Base-by-base conservation (phyloP, 2,797 vertebrate species). In the Vireo griseus region DNA sequence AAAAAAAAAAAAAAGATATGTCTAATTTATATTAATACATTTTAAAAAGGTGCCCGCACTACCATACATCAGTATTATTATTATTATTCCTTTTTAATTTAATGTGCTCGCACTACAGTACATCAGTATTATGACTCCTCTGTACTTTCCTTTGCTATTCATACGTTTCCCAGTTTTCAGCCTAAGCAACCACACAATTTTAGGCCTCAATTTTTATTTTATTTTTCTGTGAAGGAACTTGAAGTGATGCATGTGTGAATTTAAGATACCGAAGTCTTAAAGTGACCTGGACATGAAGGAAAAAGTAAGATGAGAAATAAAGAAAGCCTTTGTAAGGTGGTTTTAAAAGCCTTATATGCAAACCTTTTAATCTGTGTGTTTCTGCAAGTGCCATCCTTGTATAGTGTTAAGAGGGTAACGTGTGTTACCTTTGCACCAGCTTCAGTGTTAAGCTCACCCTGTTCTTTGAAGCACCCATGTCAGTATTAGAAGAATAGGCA, bases 1-100 rank as follows among this genome's bases (percentile, higher is more conserved):
- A 99, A 99, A 99, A 98, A 98, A 98, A 98, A 98, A 98, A 96
- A 97, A 97, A 98, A 99, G 98, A 98, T 99, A 99, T 99, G 98
- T 99, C 99, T 99, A 99, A 99, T 99, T 99, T 99, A 99, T 99
- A 99, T 99, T 99, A 99, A 99, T 99, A 99, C 99, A 98, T 99
- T 99, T 96, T 99, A 98, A 98, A 98, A 98, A 98, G 98, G 98
- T 98, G 98, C 98, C 98, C 98, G 98, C 98, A 98, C 98, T 99
- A 98, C 98, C 98, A 98, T 98, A 98, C 98, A 98, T 98, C 98
- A 98, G 97, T 99, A 99, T 99, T 98, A 98, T 98, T 98, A 95
- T 98, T 97, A 91, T 98, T 97, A 97, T 98, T 97, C 98, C 97
- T 98, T 96, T 98, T 98, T 98, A 99, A 98, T 98, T 98, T 98